phyloP scores from a whole-genome alignment of 2,888 invertebrate genomes.

The Pharmacophagus antenor region DNA sequence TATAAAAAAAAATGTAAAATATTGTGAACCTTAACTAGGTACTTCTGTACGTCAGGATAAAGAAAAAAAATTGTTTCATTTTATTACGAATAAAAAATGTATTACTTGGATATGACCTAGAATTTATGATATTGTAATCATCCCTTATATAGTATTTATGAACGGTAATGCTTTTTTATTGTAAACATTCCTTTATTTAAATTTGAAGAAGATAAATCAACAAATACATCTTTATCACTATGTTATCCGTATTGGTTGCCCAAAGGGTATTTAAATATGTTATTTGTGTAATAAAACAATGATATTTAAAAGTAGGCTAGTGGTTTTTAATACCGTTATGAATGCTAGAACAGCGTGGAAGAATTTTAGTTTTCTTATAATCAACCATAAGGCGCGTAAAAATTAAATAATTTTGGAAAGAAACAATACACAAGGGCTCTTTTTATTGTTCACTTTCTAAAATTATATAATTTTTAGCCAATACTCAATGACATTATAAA shows the following conservation, averaged over 20 bases:
- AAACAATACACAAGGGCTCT: too few species aligned
- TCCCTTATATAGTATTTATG: not conserved
- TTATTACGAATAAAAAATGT: too few species aligned
- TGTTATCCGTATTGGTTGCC: not conserved
- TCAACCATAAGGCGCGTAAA: not conserved
- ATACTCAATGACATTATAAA: not conserved
- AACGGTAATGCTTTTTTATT: not conserved
- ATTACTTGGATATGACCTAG: too few species aligned
- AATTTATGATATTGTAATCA: not conserved
- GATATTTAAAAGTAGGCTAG: constrained; percentile 16
- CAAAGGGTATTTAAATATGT: not conserved
- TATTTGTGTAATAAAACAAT: not conserved
- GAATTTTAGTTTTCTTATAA: not conserved
- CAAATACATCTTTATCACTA: not conserved
- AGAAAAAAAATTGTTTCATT: too few species aligned
- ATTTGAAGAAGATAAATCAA: not conserved
- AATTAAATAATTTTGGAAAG: too few species aligned
- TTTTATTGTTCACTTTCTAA: not conserved
- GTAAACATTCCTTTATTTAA: not conserved
- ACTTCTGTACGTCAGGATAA: too few species aligned
- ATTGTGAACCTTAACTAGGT: too few species aligned
- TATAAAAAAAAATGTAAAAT: too few species aligned
- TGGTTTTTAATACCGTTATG: not conserved
- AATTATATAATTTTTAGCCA: not conserved
- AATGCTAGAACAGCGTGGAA: constrained; percentile 19